Conservation (phyloP, 2,888 invertebrate genomes). For the Melangyna quadrimaculata region DNA sequence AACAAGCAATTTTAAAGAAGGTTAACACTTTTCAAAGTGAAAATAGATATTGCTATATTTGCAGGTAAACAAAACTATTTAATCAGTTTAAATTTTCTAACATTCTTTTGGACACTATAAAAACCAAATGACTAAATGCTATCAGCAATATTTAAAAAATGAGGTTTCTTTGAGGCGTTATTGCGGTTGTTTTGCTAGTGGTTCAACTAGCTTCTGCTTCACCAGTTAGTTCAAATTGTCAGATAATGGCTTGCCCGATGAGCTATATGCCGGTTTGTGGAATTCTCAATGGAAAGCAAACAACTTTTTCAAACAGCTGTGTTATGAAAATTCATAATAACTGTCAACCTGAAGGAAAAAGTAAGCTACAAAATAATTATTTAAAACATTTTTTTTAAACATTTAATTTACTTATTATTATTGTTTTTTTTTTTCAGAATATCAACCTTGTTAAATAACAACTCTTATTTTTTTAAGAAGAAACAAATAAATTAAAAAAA, state of each 20-base stretch:
- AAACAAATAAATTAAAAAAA: too few species aligned
- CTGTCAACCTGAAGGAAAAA: conserved; percentile 2
- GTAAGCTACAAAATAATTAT: too few species aligned
- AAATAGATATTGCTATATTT: too few species aligned
- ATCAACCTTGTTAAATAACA: too few species aligned
- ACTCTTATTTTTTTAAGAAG: too few species aligned
- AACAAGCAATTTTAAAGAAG: too few species aligned
- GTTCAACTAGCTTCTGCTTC: neutral
- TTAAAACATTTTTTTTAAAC: too few species aligned
- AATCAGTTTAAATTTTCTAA: too few species aligned
- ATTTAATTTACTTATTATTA: too few species aligned
- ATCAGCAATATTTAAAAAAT: neutral
- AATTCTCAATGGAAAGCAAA: conserved; percentile 14
- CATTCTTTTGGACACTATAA: neutral
- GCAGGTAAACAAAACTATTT: too few species aligned
- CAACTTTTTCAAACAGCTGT: conserved; percentile 13
- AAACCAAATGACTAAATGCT: neutral
- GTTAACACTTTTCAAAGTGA: too few species aligned
- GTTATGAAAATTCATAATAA: neutral
- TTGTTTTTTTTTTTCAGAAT: neutral
- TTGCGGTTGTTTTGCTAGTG: neutral
- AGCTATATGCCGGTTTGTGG: conserved; percentile 32
- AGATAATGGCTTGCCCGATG: neutral
- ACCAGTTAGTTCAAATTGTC: neutral
- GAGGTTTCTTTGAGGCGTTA: neutral